phyloP scores from a whole-genome alignment of 2,888 invertebrate genomes.

The Imbricaverruca yamaguchii region DNA sequence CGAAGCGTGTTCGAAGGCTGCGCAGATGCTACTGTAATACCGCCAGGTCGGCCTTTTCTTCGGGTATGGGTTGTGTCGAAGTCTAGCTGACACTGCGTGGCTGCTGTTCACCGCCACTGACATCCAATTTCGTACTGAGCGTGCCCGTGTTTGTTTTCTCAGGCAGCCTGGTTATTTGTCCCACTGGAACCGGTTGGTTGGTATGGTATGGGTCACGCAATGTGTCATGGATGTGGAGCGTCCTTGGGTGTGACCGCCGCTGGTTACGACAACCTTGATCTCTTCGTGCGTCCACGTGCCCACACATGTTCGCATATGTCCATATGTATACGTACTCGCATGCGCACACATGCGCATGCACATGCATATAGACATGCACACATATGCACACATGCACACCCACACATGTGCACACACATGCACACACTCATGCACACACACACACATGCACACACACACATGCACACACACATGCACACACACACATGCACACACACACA shows the following conservation, averaged over 20 bases:
- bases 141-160: constrained; percentile 71
- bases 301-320: constrained; percentile 7
- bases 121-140: no score
- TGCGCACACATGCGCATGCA: neutral
- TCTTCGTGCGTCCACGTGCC: constrained; percentile 20
- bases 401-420: neutral
- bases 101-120: no score
- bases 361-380: neutral
- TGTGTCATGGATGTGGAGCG: neutral
- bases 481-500: neutral
- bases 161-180: constrained; percentile 78
- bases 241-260: no score
- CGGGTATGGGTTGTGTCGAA: no score
- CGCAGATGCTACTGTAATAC: no score
- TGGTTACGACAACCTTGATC: constrained; percentile 11
- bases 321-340: neutral
- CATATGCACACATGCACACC: neutral
- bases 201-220: neutral
- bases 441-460: neutral
- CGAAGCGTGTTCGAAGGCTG: no score
- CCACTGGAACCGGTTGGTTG: constrained; percentile 37
- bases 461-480: neutral
- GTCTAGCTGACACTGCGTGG: no score
- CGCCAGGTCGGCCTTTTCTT: no score
- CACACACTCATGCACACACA: neutral